Conservation (phyloP, 2,888 invertebrate species). For the Notocelia uddmanniana region DNA sequence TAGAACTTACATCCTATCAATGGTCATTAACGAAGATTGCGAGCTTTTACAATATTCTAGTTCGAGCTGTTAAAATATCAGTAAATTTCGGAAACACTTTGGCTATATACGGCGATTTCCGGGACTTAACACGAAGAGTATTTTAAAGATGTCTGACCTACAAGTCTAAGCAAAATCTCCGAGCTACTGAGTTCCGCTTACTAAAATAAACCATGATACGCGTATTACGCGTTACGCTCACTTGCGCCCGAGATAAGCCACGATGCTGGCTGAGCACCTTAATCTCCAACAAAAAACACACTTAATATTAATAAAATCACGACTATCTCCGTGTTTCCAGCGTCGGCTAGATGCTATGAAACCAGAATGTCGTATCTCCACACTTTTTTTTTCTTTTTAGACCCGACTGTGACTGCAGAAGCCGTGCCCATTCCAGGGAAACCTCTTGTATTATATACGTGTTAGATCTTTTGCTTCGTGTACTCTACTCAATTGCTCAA, state of each 20-base stretch:
- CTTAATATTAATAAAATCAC: slow-evolving; percentile 19
- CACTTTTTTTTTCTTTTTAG: too few relatives aligned
- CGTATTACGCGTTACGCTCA: slow-evolving; percentile 35
- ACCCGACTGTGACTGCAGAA: too few relatives aligned
- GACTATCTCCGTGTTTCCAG: not conserved
- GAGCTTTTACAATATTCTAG: too few relatives aligned
- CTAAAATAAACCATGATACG: slow-evolving; percentile 22
- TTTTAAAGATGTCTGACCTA: not conserved
- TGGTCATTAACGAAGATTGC: too few relatives aligned
- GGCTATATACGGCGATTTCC: not conserved
- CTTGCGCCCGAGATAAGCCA: slow-evolving; percentile 25
- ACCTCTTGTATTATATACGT: too few relatives aligned
- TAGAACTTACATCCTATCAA: too few relatives aligned
- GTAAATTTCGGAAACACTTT: too few relatives aligned
- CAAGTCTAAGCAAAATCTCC: slow-evolving; percentile 4
- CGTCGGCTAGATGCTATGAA: not conserved
- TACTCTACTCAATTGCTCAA: too few relatives aligned
- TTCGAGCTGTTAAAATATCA: too few relatives aligned
- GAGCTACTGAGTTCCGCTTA: slow-evolving; percentile 25
- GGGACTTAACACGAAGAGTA: not conserved
- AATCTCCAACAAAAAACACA: slow-evolving; percentile 11
- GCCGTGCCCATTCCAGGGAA: too few relatives aligned
- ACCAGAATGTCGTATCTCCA: too few relatives aligned
- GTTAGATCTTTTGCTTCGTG: too few relatives aligned
- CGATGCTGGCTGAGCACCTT: slow-evolving; percentile 10